Percentiles rank a stretch among this genome's conserved stretches.
phyloP scores from a whole-genome alignment of 2,797 vertebrate genomes.

The Lates japonicus region DNA sequence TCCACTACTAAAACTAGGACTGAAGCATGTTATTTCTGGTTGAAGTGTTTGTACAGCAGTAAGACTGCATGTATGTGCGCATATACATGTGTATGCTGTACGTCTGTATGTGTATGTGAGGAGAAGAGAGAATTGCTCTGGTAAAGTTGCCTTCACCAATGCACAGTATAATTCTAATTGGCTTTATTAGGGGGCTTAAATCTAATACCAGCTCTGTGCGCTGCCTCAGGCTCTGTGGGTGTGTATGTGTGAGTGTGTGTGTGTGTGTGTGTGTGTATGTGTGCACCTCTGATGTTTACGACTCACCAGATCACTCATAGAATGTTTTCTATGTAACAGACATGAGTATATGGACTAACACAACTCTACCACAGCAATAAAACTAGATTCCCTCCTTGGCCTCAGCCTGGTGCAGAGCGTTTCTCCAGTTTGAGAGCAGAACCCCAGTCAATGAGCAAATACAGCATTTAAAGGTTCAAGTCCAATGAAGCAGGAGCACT shows the following conservation, averaged over 20 bases:
- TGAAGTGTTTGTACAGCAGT: background rate
- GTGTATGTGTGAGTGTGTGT: constrained; percentile 25
- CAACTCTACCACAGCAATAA: constrained; percentile 27
- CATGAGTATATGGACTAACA: constrained; percentile 46
- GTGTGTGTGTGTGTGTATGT: constrained; percentile 10
- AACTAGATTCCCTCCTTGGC: constrained; percentile 15
- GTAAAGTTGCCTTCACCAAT: constrained; percentile 69
- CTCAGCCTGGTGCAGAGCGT: constrained; percentile 7
- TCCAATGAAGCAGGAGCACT: constrained; percentile 56
- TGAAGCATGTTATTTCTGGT: constrained; percentile 1
- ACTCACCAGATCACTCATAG: constrained; percentile 48
- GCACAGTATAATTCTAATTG: constrained; percentile 77
- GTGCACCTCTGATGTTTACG: constrained; percentile 49
- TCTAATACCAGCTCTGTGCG: constrained; percentile 73
- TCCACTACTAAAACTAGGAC: background rate
- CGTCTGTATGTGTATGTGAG: constrained; percentile 12
- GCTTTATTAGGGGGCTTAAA: constrained; percentile 81
- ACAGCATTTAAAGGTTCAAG: constrained; percentile 62
- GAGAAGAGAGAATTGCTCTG: constrained; percentile 46
- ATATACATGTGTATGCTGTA: background rate
- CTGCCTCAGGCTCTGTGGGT: constrained; percentile 57
- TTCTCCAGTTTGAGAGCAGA: constrained; percentile 37
- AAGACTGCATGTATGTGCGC: background rate
- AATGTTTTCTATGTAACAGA: constrained; percentile 60
- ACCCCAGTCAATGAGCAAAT: constrained; percentile 42